Evolutionary conservation across 1,140 invertebrate genomes (phyloP).

Genomic region (Theocolax elegans): DNA sequence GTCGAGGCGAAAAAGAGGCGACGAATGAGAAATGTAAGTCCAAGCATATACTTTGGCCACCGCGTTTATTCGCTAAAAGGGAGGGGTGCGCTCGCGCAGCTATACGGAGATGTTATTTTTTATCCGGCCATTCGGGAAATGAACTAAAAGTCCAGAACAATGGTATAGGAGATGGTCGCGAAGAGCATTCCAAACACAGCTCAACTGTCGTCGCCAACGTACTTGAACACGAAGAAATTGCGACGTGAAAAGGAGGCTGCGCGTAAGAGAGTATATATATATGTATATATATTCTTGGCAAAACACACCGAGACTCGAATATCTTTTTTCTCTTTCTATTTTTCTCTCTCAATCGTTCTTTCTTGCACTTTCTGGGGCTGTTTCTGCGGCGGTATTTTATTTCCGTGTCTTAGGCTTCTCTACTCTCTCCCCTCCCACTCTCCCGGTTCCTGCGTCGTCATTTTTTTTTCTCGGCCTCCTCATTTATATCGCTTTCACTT

Average conservation of each 20-base stretch:
- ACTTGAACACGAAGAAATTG: not conserved
- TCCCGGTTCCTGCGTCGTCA: not conserved
- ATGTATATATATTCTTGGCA: not conserved
- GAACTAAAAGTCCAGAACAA: slow-evolving; percentile 32
- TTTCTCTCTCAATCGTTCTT: not conserved
- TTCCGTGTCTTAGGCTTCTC: not conserved
- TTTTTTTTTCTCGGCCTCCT: not conserved
- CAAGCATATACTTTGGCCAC: too few species aligned
- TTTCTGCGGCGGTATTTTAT: too few species aligned
- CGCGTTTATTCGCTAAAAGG: not conserved
- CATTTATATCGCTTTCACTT: slow-evolving; percentile 22
- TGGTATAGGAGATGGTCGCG: not conserved
- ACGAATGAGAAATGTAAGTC: not conserved
- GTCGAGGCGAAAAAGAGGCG: not conserved
- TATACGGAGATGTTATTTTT: slow-evolving; percentile 7
- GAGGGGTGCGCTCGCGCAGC: not conserved
- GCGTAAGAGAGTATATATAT: not conserved
- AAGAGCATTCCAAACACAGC: slow-evolving; percentile 20
- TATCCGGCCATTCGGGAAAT: slow-evolving; percentile 36
- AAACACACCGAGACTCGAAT: slow-evolving; percentile 7
- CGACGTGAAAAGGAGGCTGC: not conserved
- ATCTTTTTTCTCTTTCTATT: not conserved
- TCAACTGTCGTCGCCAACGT: not conserved
- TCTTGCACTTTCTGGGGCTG: not conserved
- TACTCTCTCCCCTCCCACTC: not conserved